These are phyloP conservation scores for Zaprionus tsacasi DNA, from an alignment of 1,140 invertebrate species.

Conservation along the genomic window DNA sequence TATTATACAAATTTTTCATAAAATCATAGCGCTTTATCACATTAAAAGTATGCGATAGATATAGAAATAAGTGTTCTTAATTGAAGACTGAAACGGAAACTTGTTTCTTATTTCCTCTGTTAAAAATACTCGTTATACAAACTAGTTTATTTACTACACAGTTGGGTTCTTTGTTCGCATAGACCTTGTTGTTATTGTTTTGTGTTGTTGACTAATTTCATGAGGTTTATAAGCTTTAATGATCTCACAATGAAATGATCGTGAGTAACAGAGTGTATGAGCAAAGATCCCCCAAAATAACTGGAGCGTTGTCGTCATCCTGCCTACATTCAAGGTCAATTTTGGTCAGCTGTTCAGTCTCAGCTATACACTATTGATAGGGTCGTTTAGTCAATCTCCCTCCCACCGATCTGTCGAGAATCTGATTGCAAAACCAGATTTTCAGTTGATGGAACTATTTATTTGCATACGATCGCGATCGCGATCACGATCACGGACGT, in stretches of 20 bases:
- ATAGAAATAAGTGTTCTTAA: no score
- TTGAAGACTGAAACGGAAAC: no score
- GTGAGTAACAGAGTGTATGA: background rate
- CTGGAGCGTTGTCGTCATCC: constrained; percentile 28
- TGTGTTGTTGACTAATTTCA: background rate
- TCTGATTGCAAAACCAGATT: constrained; percentile 22
- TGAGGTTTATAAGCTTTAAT: background rate
- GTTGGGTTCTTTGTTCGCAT: background rate
- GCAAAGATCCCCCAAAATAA: constrained; percentile 13
- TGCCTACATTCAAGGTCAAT: background rate
- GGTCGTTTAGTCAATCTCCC: constrained; percentile 3
- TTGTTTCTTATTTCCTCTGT: no score
- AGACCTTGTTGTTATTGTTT: constrained; percentile 2
- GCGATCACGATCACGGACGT: background rate
- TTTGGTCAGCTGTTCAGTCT: constrained; percentile 7
- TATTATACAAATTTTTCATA: no score
- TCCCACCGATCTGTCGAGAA: background rate
- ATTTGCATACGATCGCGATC: constrained; percentile 35
- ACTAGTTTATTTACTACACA: background rate
- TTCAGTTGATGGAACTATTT: constrained; percentile 23
- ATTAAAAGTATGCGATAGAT: no score
- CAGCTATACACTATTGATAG: constrained; percentile 1
- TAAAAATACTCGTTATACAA: background rate
- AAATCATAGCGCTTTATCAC: no score
- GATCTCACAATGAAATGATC: background rate